Percentiles rank a stretch among this genome's conserved stretches.
Evolutionary conservation across 2,888 invertebrate genomes (phyloP).

Genomic region (Sinodicranocentrus sp.): DNA sequence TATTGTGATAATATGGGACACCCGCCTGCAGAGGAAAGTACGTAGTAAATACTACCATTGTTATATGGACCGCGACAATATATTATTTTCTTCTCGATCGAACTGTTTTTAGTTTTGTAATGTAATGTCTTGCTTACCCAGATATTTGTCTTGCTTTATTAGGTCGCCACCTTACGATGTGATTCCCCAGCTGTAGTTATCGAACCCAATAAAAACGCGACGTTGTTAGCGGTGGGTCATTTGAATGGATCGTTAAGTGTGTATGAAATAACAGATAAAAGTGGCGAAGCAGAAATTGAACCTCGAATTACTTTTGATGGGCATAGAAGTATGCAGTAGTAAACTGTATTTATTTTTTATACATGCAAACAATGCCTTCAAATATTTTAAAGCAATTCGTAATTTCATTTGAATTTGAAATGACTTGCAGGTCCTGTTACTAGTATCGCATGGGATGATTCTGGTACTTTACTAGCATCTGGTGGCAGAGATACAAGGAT

Average conservation of each 20-base stretch:
- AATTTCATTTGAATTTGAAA: not conserved
- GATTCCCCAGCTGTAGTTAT: slow-evolving; percentile 88
- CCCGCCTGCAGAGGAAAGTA: slow-evolving; percentile 90
- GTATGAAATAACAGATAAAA: slow-evolving; percentile 84
- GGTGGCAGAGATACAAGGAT: slow-evolving; percentile 90
- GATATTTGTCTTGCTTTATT: slow-evolving; percentile 77
- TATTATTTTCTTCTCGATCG: too few relatives aligned
- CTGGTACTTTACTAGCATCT: slow-evolving; percentile 69
- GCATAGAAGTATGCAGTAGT: slow-evolving; percentile 83
- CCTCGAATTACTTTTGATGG: slow-evolving; percentile 86
- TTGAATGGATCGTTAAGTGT: slow-evolving; percentile 92
- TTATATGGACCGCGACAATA: too few relatives aligned
- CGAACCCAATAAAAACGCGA: slow-evolving; percentile 78
- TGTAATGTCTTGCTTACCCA: too few relatives aligned
- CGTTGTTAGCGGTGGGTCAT: slow-evolving; percentile 94
- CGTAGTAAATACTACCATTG: slow-evolving; percentile 34
- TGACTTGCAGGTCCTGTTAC: slow-evolving; percentile 68
- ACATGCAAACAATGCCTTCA: too few relatives aligned
- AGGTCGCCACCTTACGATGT: slow-evolving; percentile 89
- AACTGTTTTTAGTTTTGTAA: too few relatives aligned
- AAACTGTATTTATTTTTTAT: not conserved
- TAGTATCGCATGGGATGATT: slow-evolving; percentile 71
- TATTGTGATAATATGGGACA: slow-evolving; percentile 96
- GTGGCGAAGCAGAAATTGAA: slow-evolving; percentile 81
- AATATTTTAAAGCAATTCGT: not conserved